A percentile compares a stretch with the other conserved stretches of the same genome.
phyloP scores from a whole-genome alignment of 1,140 invertebrate species.

The honey bee (Apis mellifera) region DNA sequence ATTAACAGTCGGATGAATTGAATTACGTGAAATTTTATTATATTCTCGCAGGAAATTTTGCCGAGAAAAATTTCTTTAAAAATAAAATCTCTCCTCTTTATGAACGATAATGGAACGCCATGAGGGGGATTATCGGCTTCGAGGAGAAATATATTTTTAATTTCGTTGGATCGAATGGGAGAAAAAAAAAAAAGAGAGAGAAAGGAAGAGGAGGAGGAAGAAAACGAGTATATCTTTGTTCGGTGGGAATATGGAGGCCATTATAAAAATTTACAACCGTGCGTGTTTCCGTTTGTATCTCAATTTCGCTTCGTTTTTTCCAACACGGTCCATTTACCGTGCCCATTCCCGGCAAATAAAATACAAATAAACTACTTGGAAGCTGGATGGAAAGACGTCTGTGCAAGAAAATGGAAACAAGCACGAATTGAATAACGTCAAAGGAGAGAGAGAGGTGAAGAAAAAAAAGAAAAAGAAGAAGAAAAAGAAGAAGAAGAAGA shows the following conservation, averaged over 20 bases:
- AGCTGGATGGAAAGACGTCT: constrained; percentile 12
- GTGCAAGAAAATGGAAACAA: neutral
- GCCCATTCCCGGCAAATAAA: constrained; percentile 22
- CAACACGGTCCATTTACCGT: constrained; percentile 17
- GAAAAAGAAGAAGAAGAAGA: no score
- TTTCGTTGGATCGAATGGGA: neutral
- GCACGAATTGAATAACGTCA: constrained; percentile 27
- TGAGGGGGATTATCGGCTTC: no score
- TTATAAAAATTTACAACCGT: neutral
- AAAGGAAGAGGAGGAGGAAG: neutral
- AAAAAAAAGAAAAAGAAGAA: neutral
- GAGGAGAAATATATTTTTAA: neutral
- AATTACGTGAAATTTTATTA: neutral
- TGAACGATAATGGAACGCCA: no score
- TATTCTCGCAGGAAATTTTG: neutral
- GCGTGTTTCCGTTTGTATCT: neutral
- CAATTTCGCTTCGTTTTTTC: constrained; percentile 9
- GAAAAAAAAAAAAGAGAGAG: no score
- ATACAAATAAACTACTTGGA: neutral
- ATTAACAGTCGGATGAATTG: neutral
- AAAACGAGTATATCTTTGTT: neutral
- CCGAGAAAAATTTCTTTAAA: no score
- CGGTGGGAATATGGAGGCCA: neutral
- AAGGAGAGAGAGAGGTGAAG: neutral
- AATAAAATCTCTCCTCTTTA: no score